Base-by-base conservation (phyloP, 2,888 invertebrate genomes). In the Erynnis tages region DNA sequence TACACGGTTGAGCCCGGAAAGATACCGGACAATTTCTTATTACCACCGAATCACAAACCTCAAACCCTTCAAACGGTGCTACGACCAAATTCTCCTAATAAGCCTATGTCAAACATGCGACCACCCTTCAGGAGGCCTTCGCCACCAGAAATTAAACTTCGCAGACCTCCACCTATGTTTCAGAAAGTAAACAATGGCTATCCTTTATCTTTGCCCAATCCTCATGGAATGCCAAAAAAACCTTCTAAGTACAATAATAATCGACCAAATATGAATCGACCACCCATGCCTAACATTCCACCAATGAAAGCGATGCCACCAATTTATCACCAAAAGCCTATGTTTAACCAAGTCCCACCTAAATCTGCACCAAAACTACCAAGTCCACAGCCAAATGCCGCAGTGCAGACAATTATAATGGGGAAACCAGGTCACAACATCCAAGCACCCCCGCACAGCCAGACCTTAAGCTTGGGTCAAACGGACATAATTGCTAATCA, bases 141-240 rank as follows among this genome's bases (percentile, higher is more conserved):
- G 2, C 88, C 88, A 0, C 88, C 87, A n/a, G 89, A 89, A 66
- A 87, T 90, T 16, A 86, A 85, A 57, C 56, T 84, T n/a, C 79
- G 86, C 29, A 70, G 89, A 57, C 87, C 81, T 6, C 70, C 73
- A 27, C 73, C 75, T 3, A 71, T 70, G 55, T 73, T 69, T 40
- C 74, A 70, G 16, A 84, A 84, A 60, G 66, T 62, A 1, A 77
- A 71, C 40, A 60, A 54, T 14, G 75, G 70, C 7, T 88, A 85
- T 50, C 87, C 88, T 1, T 58, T 87, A 10, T 63, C 81, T 4
- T 72, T 87, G 73, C 87, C 86, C 0, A 76, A 70, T 27, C 66
- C 71, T 34, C 78, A 83, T 21, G 68, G 67, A 21, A 67, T 69
- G 54, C 66, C 64, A 25, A 86, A 83, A 47, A 83, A 83, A 55